Conservation (phyloP, 2,797 vertebrate species). For the Sorex maritimensis region DNA sequence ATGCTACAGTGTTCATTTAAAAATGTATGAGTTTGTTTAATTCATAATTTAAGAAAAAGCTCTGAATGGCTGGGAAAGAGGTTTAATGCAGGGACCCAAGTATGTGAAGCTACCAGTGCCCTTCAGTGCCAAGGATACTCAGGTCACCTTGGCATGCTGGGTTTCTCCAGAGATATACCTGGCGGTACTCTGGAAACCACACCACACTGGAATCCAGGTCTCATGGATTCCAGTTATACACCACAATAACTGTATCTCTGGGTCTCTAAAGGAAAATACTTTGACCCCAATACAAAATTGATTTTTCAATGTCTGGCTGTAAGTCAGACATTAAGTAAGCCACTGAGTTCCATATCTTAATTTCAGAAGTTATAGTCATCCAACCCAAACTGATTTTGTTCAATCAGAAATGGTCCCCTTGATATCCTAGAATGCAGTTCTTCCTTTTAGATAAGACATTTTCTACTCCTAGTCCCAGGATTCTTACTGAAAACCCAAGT, state of each 20-base stretch:
- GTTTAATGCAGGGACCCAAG: too few species aligned
- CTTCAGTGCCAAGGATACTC: too few species aligned
- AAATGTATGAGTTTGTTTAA: neutral
- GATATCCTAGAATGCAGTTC: neutral
- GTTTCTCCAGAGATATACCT: neutral
- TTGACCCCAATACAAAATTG: neutral
- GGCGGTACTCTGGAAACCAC: too few species aligned
- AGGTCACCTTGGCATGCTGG: too few species aligned
- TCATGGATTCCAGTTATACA: too few species aligned
- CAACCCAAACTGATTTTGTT: neutral
- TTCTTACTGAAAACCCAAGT: neutral
- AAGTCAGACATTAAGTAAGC: neutral
- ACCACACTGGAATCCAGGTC: too few species aligned
- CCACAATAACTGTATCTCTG: too few species aligned
- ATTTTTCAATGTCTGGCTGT: neutral
- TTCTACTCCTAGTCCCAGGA: neutral
- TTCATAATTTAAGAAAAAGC: neutral
- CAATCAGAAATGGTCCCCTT: neutral
- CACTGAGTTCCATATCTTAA: neutral
- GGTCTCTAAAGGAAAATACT: neutral
- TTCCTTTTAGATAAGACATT: constrained; percentile 1
- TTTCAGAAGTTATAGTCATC: neutral
- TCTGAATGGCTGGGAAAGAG: neutral
- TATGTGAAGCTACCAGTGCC: too few species aligned
- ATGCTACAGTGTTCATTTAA: neutral